A percentile compares a stretch with the other conserved stretches of the same genome.
phyloP scores from a whole-genome alignment of 2,797 vertebrate genomes.

The Enteromius trimaculatus region DNA sequence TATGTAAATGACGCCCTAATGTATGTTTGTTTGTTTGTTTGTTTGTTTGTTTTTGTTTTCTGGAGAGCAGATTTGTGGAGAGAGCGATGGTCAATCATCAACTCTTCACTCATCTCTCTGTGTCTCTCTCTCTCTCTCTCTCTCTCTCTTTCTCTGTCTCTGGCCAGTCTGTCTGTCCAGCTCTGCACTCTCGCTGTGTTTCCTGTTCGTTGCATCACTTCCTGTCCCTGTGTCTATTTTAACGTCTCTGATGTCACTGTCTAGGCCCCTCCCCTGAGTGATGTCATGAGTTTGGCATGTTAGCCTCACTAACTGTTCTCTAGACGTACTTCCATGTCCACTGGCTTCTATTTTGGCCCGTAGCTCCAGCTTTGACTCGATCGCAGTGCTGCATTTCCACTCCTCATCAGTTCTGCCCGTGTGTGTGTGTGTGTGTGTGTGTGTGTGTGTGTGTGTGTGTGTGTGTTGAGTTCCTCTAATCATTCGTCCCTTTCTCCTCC shows the following conservation, averaged over 20 bases:
- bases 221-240: slow-evolving; percentile 61
- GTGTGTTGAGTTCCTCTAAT: slow-evolving; percentile 35
- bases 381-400: slow-evolving; percentile 28
- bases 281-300: slow-evolving; percentile 50
- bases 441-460: not conserved
- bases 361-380: slow-evolving; percentile 32
- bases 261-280: slow-evolving; percentile 53
- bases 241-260: slow-evolving; percentile 58
- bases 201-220: slow-evolving; percentile 49
- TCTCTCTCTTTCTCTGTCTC: slow-evolving; percentile 42
- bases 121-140: slow-evolving; percentile 37
- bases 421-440: slow-evolving; percentile 9
- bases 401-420: not conserved
- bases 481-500: slow-evolving; percentile 40
- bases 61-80: slow-evolving; percentile 40
- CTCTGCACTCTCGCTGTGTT: slow-evolving; percentile 39
- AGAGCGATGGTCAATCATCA: slow-evolving; percentile 26
- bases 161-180: slow-evolving; percentile 33
- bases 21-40: slow-evolving; percentile 22
- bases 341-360: slow-evolving; percentile 34
- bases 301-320: slow-evolving; percentile 45
- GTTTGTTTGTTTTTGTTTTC: slow-evolving; percentile 17
- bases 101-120: slow-evolving; percentile 58
- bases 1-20: slow-evolving; percentile 38
- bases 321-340: slow-evolving; percentile 18